phyloP scores from a whole-genome alignment of 2,113 vertebrate species.

The Aleadryas rufinucha region DNA sequence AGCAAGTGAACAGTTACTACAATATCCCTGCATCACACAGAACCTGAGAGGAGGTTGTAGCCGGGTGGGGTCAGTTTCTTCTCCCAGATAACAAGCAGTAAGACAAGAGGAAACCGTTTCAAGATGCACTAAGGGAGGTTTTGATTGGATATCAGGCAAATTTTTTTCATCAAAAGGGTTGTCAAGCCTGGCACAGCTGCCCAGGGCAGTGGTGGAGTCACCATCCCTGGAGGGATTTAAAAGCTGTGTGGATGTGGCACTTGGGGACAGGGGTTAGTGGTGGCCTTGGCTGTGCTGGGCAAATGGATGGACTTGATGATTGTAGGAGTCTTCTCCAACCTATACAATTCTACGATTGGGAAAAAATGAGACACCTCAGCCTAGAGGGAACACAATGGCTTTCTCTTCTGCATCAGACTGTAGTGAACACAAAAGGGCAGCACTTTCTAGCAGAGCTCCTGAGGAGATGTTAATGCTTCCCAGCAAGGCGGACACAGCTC shows the following conservation, averaged over 20 bases:
- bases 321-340: background rate
- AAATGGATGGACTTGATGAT: background rate
- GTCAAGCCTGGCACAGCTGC: background rate
- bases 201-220: too few species aligned
- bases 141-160: background rate
- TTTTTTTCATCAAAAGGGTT: background rate
- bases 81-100: background rate
- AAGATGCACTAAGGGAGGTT: background rate
- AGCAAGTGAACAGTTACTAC: background rate
- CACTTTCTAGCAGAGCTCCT: background rate
- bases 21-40: background rate
- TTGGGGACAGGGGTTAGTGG: background rate
- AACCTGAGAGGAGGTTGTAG: background rate
- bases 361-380: background rate
- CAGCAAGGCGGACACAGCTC: background rate
- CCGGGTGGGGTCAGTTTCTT: background rate
- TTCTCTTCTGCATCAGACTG: background rate
- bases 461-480: background rate
- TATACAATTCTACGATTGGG: background rate
- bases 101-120: background rate
- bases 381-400: rapidly evolving
- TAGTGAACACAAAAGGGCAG: background rate
- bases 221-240: background rate
- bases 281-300: background rate
- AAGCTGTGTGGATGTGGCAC: background rate